A percentile compares a stretch with the other conserved stretches of the same genome.
These are phyloP conservation scores for Elysia chlorotica DNA, from an alignment of 1,140 invertebrate genomes.

Conservation along the genomic window DNA sequence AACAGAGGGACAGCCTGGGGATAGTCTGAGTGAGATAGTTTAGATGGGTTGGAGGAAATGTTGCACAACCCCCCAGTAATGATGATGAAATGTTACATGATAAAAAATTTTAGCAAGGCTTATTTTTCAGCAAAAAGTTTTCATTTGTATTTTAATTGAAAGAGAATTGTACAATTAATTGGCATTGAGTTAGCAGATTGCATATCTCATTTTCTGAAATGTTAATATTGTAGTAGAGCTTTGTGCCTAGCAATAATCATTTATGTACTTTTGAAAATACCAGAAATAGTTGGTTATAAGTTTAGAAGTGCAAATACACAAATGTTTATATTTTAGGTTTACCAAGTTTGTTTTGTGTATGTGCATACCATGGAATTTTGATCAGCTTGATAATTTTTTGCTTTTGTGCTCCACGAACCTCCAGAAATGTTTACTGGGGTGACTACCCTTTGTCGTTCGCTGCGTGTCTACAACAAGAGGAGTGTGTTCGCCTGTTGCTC, in stretches of 20 bases:
- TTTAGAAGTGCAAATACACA: not conserved
- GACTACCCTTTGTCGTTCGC: conserved; percentile 97
- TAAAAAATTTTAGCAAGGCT: not conserved
- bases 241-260: too few species aligned
- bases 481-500: conserved; percentile 92
- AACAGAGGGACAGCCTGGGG: not conserved
- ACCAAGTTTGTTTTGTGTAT: not conserved
- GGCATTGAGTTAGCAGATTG: too few species aligned
- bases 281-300: too few species aligned
- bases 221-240: too few species aligned
- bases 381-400: not conserved
- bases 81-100: not conserved
- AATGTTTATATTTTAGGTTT: not conserved
- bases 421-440: conserved; percentile 92
- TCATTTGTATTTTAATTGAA: too few species aligned
- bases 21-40: not conserved
- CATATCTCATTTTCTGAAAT: too few species aligned
- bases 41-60: not conserved
- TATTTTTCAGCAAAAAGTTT: too few species aligned
- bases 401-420: too few species aligned
- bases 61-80: too few species aligned
- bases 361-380: not conserved
- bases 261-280: too few species aligned
- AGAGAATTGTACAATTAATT: too few species aligned
- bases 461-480: conserved; percentile 94